A percentile compares a stretch with the other conserved stretches of the same genome.
These are phyloP conservation scores for Typhlichthys subterraneus DNA, from an alignment of 2,797 vertebrate species.

Conservation along the genomic window DNA sequence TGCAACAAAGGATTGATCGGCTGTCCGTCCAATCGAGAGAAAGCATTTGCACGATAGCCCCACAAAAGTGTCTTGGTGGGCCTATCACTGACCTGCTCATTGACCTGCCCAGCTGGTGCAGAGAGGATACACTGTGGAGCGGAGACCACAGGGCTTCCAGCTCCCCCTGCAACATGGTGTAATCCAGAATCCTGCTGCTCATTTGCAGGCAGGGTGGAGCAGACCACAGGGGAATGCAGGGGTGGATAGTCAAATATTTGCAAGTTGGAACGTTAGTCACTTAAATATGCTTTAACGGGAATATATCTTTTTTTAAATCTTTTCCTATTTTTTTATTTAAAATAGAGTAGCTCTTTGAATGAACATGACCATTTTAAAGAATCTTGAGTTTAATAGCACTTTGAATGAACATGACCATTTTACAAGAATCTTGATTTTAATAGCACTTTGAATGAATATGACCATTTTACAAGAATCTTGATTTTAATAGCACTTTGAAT, in stretches of 20 bases:
- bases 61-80: slow-evolving; percentile 42
- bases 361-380: background rate
- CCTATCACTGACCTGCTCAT: slow-evolving; percentile 84
- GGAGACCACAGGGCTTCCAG: slow-evolving; percentile 84
- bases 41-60: slow-evolving; percentile 47
- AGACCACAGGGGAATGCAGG: slow-evolving; percentile 36
- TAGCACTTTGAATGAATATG: background rate
- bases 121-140: slow-evolving; percentile 81
- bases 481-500: background rate
- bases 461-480: too few relatives aligned
- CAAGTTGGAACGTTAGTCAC: slow-evolving; percentile 56
- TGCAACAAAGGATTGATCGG: slow-evolving; percentile 39
- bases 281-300: slow-evolving; percentile 35
- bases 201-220: slow-evolving; percentile 55
- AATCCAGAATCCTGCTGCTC: slow-evolving; percentile 81
- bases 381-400: too few relatives aligned
- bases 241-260: slow-evolving; percentile 51
- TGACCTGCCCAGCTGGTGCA: slow-evolving; percentile 85
- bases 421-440: background rate
- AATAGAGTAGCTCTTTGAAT: background rate
- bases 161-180: slow-evolving; percentile 79
- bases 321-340: background rate
- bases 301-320: slow-evolving; percentile 3
- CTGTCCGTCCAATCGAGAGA: slow-evolving; percentile 29
- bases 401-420: too few relatives aligned